Evolutionary conservation across 1,140 invertebrate genomes (phyloP), one percentile per base, ranked within the genome.

Genomic region (Bombus confusus): DNA sequence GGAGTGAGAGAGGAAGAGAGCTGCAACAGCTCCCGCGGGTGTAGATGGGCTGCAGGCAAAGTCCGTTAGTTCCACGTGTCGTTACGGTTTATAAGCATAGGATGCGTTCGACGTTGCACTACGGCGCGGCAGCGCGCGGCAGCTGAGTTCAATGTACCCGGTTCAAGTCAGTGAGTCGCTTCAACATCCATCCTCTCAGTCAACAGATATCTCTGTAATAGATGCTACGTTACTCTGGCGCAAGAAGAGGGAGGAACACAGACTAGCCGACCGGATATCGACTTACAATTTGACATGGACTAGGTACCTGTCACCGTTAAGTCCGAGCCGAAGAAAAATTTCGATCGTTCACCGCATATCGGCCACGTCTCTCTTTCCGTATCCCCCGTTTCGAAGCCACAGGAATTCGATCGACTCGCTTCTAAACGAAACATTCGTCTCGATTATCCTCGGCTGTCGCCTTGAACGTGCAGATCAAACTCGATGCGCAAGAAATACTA

Each of bases 1-100:
- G 34, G 59, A 62, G 59, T 28, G 59, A 62, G 57, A 59, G 10
- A 62, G 59, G 28, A 12, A 62, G 28, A 62, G 28, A 62, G 10
- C 12, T 62, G 59, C 28, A 62, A 57, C 57, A 68, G 72, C 71
- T 83, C 71, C 81, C 57, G 87, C 85, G 89, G 89, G 90, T 85
- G 79, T 88, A 81, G 87, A 90, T 80, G 84, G 73, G 73, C 86
- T 41, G 34, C 47, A 59, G 84, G 83, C 81, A 47, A 84, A 90
- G 83, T 90, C 93, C 93, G 93, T 94, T 94, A 94, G 91, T 93
- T 92, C 93, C 91, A 93, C 91, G 91, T 93, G 93, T 94, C 93
- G 93, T 94, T 94, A 94, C 93, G 93, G 92, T 93, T 94, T 93
- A 93, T 94, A 94, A 94, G 88, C 93, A 92, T 93, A 87, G 91